A percentile compares a stretch with the other conserved stretches of the same genome.
Evolutionary conservation across 2,113 vertebrate genomes (phyloP).

Genomic region (Jaculus jaculus): DNA sequence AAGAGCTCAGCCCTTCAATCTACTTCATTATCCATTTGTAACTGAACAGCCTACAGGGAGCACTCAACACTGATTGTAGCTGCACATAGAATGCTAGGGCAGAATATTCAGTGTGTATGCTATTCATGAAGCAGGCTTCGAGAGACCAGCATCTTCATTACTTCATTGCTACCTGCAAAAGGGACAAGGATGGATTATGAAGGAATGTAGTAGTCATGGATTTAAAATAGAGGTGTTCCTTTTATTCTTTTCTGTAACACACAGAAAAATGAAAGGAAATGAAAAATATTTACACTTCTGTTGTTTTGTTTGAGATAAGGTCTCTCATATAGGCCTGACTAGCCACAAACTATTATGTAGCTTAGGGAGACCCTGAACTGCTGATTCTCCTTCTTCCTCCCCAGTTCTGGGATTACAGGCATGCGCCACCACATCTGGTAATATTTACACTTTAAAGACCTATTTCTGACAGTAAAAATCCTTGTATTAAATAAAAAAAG

Average conservation of each 20-base stretch:
- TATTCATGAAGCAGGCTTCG: conserved; percentile 89
- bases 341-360: background rate
- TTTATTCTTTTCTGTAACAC: background rate
- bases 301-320: background rate
- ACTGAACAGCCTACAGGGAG: background rate
- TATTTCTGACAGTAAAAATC: conserved; percentile 1
- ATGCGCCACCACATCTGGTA: background rate
- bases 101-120: background rate
- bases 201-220: background rate
- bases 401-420: background rate
- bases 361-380: background rate
- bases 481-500: background rate
- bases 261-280: background rate
- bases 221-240: background rate
- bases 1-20: background rate
- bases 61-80: rapidly evolving
- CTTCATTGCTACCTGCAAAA: conserved; percentile 93
- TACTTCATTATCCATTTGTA: background rate
- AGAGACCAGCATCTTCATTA: conserved; percentile 97
- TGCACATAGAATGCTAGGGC: background rate
- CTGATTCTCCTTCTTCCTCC: background rate
- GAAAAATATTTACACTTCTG: background rate
- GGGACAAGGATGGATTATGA: background rate
- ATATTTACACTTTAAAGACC: background rate
- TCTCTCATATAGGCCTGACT: background rate